A percentile compares a stretch with the other conserved stretches of the same genome.
Evolutionary conservation across 2,797 vertebrate species (phyloP).

Genomic region (Apogon talboti): DNA sequence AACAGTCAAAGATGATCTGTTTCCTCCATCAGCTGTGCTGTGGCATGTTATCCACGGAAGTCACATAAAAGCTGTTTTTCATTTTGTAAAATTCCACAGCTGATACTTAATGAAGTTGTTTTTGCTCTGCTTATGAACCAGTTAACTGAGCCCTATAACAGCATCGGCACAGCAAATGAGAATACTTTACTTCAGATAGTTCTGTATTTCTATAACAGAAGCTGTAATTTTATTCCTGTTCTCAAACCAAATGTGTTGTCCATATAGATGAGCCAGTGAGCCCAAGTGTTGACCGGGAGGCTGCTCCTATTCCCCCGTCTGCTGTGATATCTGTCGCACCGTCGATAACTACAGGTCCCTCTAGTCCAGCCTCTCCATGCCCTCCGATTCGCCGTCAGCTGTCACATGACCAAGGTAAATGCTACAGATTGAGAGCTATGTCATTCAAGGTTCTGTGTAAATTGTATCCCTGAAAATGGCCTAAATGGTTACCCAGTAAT

Average conservation of each 20-base stretch:
- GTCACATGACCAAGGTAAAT: conserved; percentile 96
- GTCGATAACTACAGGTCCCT: conserved; percentile 84
- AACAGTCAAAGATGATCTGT: conserved; percentile 51
- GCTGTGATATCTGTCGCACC: conserved; percentile 93
- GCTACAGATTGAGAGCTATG: neutral
- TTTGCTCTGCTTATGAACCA: neutral
- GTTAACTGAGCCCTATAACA: neutral
- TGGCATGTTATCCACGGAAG: conserved; percentile 16
- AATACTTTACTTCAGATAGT: neutral
- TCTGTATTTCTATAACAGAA: neutral
- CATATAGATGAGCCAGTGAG: conserved; percentile 93
- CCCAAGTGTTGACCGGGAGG: conserved; percentile 93
- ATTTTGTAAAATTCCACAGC: conserved; percentile 7
- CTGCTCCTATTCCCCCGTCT: conserved; percentile 92
- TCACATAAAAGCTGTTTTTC: conserved; percentile 5
- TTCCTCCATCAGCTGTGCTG: conserved; percentile 35
- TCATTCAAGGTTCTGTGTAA: neutral
- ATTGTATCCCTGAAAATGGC: neutral
- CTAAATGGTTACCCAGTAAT: neutral
- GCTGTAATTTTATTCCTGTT: conserved; percentile 4
- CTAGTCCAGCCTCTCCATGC: conserved; percentile 88
- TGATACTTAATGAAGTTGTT: conserved; percentile 1
- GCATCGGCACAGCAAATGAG: neutral
- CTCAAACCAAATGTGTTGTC: conserved; percentile 44
- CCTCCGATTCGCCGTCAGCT: conserved; percentile 94